Base-by-base conservation (phyloP, 2,888 invertebrate species). In the Noctua comes region DNA sequence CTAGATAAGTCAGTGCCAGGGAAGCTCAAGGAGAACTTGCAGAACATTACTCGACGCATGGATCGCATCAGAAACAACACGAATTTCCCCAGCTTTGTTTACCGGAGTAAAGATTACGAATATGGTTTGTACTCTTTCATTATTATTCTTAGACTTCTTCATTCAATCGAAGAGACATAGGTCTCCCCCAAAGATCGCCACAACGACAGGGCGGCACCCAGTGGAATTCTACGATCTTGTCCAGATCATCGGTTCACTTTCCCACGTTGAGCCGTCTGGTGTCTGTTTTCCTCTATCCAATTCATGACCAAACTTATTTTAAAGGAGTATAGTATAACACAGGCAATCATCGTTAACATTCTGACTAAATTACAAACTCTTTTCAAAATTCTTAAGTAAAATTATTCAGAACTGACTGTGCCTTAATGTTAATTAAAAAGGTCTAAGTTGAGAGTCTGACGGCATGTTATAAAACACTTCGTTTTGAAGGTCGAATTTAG, bases 31-130 rank as follows among this genome's bases (percentile, higher is more conserved):
- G 96, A 96, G 82, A 97, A 96, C 84, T 89, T 97, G 40, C 93
- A 92, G 84, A 96, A 97, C 79, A 89, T 97, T 40, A 96, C 96
- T 0, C 90, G 94, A 62, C 91, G 93, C 16, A 96, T 97, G 95
- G 97, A 97, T 76, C 94, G 96, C 27, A 95, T 96, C 64, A 92
- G 89, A 27, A 96, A 95, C 78, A 93, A 86, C 51, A 94, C 94
- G 0, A 93, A 95, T 79, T 76, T 87, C 27, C 73, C 84, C n/a
- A 93, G 89, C 68, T 86, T 96, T 31, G 93, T 94, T 0, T 96
- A 93, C 76, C 93, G 97, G 65, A 95, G 93, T 82, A 96, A 96
- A 89, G 97, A 97, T 83, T 97, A 96, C 81, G 95, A 96, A 92
- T 97, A 96, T 82, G 96, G 97, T 96, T 87, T 75, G 93, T 91